Conservation (phyloP, 2,797 vertebrate species). For the Gobionotothen gibberifrons region DNA sequence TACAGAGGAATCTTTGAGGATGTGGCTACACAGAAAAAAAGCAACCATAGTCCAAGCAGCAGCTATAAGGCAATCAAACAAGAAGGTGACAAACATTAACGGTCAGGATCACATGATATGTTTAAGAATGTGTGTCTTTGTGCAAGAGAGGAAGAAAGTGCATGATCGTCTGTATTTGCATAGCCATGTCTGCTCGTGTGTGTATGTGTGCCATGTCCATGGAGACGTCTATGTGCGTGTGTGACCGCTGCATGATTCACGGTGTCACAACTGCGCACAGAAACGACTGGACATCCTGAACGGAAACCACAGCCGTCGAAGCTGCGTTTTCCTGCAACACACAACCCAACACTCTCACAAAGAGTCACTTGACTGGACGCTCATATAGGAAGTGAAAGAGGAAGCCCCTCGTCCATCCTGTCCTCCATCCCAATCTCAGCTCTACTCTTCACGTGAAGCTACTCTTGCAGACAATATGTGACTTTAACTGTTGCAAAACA, state of each 20-base stretch:
- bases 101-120: conserved; percentile 48
- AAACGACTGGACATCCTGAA: conserved; percentile 83
- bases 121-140: conserved; percentile 8
- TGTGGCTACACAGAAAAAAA: conserved; percentile 41
- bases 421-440: conserved; percentile 71
- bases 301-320: conserved; percentile 82
- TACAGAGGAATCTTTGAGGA: conserved; percentile 56
- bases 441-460: conserved; percentile 72
- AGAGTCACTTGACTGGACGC: conserved; percentile 87
- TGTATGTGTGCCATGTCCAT: conserved; percentile 54
- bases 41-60: conserved; percentile 1
- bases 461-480: conserved; percentile 48
- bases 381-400: conserved; percentile 89
- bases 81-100: neutral
- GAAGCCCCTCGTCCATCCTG: conserved; percentile 83
- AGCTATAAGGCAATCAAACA: neutral
- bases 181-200: conserved; percentile 41
- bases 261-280: conserved; percentile 81
- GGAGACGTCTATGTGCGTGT: conserved; percentile 65
- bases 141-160: conserved; percentile 20
- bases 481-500: conserved; percentile 75
- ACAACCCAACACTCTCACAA: conserved; percentile 79
- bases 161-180: conserved; percentile 34
- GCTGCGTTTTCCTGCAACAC: conserved; percentile 81
- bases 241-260: conserved; percentile 79